Evolutionary conservation across 2,797 vertebrate species (phyloP), one percentile per base, ranked within the genome.

Genomic region (Melopsittacus undulatus): DNA sequence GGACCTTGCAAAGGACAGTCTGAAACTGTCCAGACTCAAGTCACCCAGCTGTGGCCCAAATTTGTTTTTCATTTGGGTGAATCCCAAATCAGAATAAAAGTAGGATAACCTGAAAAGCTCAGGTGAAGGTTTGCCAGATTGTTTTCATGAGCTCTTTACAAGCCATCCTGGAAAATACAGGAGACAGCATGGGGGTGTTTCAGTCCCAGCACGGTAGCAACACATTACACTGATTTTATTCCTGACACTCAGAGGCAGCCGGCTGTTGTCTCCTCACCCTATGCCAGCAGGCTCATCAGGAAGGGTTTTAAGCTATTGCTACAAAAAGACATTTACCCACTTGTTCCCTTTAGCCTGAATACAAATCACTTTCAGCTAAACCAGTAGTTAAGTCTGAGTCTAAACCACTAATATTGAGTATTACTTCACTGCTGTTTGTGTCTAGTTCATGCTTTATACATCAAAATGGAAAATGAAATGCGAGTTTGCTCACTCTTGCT

Each of bases 171-270:
- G 27, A 52, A 90, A 76, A 38, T 14, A 43, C 3, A 5, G 1
- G 16, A 43, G 49, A 2, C 67, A 73, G 38, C 1, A 0, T 1
- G 36, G 54, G 30, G 4, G 14, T 40, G 63, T 27, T 36, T 26
- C 19, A 10, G 48, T 78, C 42, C 62, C 54, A 46, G 34, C 18
- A 7, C 0, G 1, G 67, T 17, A 49, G 54, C 74, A 83, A 8
- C 74, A 45, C 36, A 51, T 10, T 5, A 14, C 0, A 13, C 21
- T 1, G 4, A 4, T 72, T 64, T 85, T 23, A 83, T 30, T 81
- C 57, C 42, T 45, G n/a, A 20, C 17, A 21, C 29, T 12, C 40
- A 3, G 17, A 63, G 46, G 36, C 51, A 70, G 27, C 21, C 48
- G 34, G 30, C 38, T 84, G 46, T 43, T 27, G 1, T 10, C 52